These are phyloP conservation scores for Heteromurus nitidus DNA, from an alignment of 2,888 invertebrate species.

Conservation along the genomic window DNA sequence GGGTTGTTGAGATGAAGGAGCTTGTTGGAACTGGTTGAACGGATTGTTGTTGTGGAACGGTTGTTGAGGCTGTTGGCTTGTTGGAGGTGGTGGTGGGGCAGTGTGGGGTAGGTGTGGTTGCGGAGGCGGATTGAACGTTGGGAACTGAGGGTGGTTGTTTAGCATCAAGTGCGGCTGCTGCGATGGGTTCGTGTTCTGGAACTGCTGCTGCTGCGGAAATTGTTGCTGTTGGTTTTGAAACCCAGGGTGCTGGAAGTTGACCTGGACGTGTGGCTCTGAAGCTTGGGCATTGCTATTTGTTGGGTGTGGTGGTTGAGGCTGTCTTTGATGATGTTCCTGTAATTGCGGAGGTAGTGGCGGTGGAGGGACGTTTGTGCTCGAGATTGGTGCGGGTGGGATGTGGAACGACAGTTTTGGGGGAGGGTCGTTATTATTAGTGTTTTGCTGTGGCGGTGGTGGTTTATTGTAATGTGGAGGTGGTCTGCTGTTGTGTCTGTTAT, in stretches of 20 bases:
- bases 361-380: neutral
- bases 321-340: neutral
- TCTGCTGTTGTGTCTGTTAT: neutral
- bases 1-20: constrained; percentile 10
- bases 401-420: constrained; percentile 58
- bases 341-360: neutral
- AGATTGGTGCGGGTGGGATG: constrained; percentile 56
- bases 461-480: constrained; percentile 19
- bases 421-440: constrained; percentile 13
- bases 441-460: neutral
- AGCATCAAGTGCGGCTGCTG: neutral
- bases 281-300: neutral
- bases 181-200: too few relatives aligned
- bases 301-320: neutral
- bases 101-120: neutral
- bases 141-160: too few relatives aligned
- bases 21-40: neutral
- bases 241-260: neutral
- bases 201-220: neutral
- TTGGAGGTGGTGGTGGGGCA: too few relatives aligned
- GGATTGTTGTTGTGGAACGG: neutral
- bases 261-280: neutral
- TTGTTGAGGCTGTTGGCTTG: neutral
- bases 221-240: neutral
- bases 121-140: neutral